Conservation (phyloP, 30 jellyfish, hydroid and myxozoan genomes). For the Aurelia coerulea region DNA sequence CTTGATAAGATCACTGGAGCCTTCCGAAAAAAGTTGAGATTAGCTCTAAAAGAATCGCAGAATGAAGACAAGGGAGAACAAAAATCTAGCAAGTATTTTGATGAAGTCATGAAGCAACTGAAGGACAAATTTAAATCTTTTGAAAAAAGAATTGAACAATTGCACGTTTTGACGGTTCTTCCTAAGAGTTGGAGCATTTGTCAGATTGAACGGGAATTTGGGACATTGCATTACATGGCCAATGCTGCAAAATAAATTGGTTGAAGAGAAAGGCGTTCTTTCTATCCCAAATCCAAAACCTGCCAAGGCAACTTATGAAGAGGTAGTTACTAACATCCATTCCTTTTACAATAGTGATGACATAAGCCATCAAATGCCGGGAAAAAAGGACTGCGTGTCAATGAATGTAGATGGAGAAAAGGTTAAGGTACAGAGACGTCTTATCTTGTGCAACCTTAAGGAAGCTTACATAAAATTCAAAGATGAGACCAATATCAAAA, state of each 20-base stretch:
- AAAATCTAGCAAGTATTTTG: neutral
- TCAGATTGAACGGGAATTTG: slow-evolving; percentile 7
- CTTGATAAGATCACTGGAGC: slow-evolving; percentile 3
- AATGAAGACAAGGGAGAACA: neutral
- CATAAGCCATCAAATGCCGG: slow-evolving; percentile 41
- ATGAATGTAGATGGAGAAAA: slow-evolving; percentile 1
- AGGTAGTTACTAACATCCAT: neutral
- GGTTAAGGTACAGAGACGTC: slow-evolving; percentile 18
- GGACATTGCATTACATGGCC: slow-evolving; percentile 13
- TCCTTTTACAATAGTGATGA: slow-evolving; percentile 12
- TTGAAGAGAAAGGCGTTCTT: slow-evolving; percentile 19
- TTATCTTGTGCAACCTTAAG: slow-evolving; percentile 14
- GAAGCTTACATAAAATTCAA: slow-evolving; percentile 24
- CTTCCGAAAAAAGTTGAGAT: slow-evolving; percentile 2
- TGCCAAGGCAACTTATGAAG: slow-evolving; percentile 2
- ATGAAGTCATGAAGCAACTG: neutral
- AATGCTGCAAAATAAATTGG: slow-evolving; percentile 10
- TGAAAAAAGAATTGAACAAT: neutral
- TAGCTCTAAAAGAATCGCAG: neutral
- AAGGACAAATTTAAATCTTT: neutral
- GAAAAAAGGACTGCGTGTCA: slow-evolving; percentile 24
- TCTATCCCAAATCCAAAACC: slow-evolving; percentile 41
- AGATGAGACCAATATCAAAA: neutral
- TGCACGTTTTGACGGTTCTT: neutral
- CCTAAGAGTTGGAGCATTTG: slow-evolving; percentile 16